These are phyloP conservation scores for Empis livida DNA, from an alignment of 2,888 invertebrate genomes.

Conservation along the genomic window DNA sequence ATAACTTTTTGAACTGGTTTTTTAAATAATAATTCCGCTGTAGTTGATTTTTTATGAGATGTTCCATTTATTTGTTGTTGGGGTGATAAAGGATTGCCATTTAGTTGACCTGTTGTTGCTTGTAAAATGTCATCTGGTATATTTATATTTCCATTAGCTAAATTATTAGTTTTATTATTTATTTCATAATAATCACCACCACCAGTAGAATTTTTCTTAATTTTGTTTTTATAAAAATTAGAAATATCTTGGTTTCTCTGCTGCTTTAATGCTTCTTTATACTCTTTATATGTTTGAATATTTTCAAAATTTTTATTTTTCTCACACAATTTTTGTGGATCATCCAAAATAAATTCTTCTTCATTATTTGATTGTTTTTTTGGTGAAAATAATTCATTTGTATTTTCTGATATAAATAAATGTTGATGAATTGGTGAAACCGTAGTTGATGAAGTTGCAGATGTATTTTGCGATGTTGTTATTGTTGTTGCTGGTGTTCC, in stretches of 20 bases:
- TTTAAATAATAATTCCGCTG: conserved; percentile 16
- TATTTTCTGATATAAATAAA: too few species aligned
- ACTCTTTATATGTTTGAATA: conserved; percentile 50
- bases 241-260: conserved; percentile 66
- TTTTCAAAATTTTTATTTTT: conserved; percentile 29
- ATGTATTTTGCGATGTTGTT: too few species aligned
- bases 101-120: neutral
- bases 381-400: too few species aligned
- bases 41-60: conserved; percentile 11
- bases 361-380: neutral
- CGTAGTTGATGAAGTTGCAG: too few species aligned
- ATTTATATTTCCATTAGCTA: neutral
- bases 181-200: neutral
- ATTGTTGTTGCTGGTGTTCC: too few species aligned
- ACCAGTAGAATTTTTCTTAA: conserved; percentile 8
- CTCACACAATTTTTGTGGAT: conserved; percentile 11
- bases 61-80: neutral
- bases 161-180: neutral
- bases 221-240: conserved; percentile 49
- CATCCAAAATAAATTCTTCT: conserved; percentile 4
- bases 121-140: neutral
- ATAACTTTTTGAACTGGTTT: conserved; percentile 69
- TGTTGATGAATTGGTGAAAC: too few species aligned
- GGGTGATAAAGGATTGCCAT: neutral
- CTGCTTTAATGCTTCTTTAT: conserved; percentile 78